These are phyloP conservation scores for Cotesia vestalis DNA, from an alignment of 1,140 invertebrate genomes.

Conservation along the genomic window DNA sequence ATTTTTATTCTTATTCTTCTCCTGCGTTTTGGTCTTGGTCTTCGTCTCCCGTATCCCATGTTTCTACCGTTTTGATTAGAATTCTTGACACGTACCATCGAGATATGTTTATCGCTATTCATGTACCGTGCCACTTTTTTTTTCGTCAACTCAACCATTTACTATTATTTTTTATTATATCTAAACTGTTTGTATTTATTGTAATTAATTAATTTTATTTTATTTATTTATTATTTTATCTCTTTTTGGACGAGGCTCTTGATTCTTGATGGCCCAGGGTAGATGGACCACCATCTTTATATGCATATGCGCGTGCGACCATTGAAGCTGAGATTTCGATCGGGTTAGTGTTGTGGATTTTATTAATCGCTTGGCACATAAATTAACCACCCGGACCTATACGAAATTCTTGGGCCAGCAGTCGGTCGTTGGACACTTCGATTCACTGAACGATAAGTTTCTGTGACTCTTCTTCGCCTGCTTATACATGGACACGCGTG, in stretches of 20 bases:
- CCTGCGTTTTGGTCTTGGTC: conserved; percentile 13
- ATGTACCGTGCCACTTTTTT: conserved; percentile 14
- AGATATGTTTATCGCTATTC: conserved; percentile 40
- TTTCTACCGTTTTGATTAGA: conserved; percentile 60
- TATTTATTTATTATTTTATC: conserved; percentile 14
- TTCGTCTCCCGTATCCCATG: conserved; percentile 7
- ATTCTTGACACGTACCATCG: conserved; percentile 58
- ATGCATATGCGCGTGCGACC: conserved; percentile 20
- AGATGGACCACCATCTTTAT: conserved; percentile 5
- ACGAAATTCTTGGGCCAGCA: conserved; percentile 45
- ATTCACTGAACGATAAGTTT: conserved; percentile 27
- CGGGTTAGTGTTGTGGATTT: conserved; percentile 46
- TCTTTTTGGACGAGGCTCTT: not conserved
- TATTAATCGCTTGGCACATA: conserved; percentile 55
- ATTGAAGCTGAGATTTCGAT: conserved; percentile 41
- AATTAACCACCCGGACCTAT: conserved; percentile 48
- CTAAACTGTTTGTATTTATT: not conserved
- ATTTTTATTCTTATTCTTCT: not conserved
- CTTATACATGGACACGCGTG: not conserved
- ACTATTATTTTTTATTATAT: conserved; percentile 12
- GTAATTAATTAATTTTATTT: not conserved
- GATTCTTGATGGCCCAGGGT: not conserved
- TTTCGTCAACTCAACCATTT: not conserved
- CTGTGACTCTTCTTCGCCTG: conserved; percentile 11
- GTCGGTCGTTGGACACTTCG: conserved; percentile 22